Percentiles rank a stretch among this genome's conserved stretches.
Evolutionary conservation across 1,140 invertebrate species (phyloP).

Genomic region (Phenacoccus solenopsis): DNA sequence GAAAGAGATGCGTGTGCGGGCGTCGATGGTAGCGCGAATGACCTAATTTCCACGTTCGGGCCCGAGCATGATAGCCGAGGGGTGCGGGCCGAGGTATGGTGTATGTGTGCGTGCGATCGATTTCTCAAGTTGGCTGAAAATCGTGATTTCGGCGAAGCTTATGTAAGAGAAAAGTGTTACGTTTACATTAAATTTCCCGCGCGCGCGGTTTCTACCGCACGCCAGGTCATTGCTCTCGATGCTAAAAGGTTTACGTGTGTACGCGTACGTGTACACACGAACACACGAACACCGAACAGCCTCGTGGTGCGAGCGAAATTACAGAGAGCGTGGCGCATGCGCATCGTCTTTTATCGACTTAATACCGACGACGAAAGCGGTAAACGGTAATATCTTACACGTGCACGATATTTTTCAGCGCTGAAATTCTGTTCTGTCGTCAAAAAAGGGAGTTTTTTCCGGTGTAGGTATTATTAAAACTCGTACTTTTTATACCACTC

Average conservation of each 20-base stretch:
- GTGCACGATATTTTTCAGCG: neutral
- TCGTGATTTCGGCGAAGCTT: constrained; percentile 11
- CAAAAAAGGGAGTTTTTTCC: too few relatives aligned
- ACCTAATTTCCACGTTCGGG: neutral
- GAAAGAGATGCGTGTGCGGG: neutral
- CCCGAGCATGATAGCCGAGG: too few relatives aligned
- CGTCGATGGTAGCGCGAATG: neutral
- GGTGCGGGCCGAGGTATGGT: neutral
- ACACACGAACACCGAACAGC: neutral
- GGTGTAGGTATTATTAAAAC: too few relatives aligned
- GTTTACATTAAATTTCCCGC: constrained; percentile 8
- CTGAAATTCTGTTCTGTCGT: neutral
- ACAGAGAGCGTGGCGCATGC: neutral
- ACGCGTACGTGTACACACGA: neutral
- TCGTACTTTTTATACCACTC: too few relatives aligned
- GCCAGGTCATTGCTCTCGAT: neutral
- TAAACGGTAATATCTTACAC: neutral
- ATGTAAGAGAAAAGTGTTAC: constrained; percentile 15
- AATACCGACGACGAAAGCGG: neutral
- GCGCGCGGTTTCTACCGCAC: neutral
- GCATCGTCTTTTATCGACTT: neutral
- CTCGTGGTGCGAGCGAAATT: neutral
- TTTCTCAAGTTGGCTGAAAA: constrained; percentile 13
- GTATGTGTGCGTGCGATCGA: neutral
- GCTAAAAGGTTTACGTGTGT: neutral